Conservation (phyloP, 2,113 vertebrate genomes). For the Cervus canadensis region DNA sequence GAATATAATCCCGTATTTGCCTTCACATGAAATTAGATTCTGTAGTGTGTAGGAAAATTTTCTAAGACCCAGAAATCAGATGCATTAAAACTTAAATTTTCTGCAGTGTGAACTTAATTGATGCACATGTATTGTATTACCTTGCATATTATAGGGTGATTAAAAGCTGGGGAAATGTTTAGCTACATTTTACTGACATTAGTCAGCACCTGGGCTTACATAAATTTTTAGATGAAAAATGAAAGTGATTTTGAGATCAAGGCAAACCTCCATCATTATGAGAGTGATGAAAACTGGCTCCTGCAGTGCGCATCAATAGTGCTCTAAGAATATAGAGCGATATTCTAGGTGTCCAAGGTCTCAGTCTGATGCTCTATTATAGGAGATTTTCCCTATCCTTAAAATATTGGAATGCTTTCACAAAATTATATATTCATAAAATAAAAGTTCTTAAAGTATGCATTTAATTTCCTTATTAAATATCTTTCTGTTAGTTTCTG, state of each 20-base stretch:
- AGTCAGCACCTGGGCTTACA: background rate
- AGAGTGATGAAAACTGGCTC: background rate
- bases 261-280: background rate
- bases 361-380: background rate
- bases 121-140: background rate
- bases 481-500: background rate
- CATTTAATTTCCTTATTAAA: slow-evolving; percentile 10
- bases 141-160: background rate
- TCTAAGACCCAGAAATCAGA: background rate
- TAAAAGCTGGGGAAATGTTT: background rate
- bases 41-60: background rate
- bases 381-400: background rate
- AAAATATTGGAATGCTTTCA: background rate
- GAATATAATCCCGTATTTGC: background rate
- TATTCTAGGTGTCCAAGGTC: accelerated
- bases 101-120: background rate
- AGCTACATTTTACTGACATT: background rate
- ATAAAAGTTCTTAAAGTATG: background rate
- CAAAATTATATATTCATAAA: background rate
- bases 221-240: background rate
- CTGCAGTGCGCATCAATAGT: accelerated
- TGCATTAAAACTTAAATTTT: background rate
- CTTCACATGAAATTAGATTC: background rate
- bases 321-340: background rate
- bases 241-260: background rate